Evolutionary conservation across 2,113 vertebrate genomes (phyloP), one percentile per base, ranked within the genome.

Genomic region (Zosterops pallidus): DNA sequence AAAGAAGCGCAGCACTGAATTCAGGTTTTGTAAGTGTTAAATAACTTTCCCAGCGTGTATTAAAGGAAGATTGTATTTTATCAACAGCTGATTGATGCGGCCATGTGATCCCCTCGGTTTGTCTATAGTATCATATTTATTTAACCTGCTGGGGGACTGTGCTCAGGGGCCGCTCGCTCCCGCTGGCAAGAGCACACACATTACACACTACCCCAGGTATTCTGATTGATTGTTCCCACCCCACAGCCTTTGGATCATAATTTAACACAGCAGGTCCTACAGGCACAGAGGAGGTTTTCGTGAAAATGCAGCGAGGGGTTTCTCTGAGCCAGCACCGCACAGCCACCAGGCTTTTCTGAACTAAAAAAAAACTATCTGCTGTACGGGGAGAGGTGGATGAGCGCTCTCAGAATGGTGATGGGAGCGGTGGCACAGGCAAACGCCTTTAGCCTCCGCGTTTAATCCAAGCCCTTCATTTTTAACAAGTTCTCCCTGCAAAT

Each of bases 201-300:
- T 99, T 98, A 99, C 99, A 98, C 98, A 98, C 97, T 97, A 98
- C 98, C 98, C 98, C 98, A 98, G 98, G 98, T 98, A 98, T 98
- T 98, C 97, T 98, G 98, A 99, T 99, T 99, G 99, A 99, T 99
- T 98, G 99, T 98, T 98, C 98, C 98, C 98, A 98, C 98, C 98
- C 98, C 97, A 98, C 98, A 98, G 98, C 97, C 98, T 98, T 98
- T 97, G 98, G 97, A 98, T 99, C 98, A 98, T 99, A 99, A 99
- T 99, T 99, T 99, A 99, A 99, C 99, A 97, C 99, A 99, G 99
- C 99, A 95, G 98, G 98, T 96, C 98, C 98, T 97, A 91, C 97
- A 98, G 97, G 97, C 97, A 97, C 96, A 97, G 96, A 81, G 92
- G 94, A 89, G 96, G 92, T 95, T 97, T 94, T 97, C 95, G 93